A percentile compares a stretch with the other conserved stretches of the same genome.
Conservation (phyloP, 2,888 invertebrate genomes). For the Ophraella communa region DNA sequence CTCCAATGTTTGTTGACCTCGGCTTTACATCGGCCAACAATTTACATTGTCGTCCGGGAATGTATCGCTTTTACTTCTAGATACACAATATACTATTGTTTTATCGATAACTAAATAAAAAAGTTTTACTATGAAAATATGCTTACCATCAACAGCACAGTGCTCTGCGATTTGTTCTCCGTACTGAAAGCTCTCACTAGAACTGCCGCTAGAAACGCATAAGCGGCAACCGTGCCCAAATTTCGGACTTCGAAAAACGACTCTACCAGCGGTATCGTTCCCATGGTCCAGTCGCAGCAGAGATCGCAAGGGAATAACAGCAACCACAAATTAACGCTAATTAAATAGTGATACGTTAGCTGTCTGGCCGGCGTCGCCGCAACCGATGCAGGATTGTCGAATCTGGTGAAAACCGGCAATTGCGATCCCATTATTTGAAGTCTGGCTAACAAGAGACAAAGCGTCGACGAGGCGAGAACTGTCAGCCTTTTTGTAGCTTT, state of each 20-base stretch:
- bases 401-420: constrained; percentile 94
- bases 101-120: not conserved
- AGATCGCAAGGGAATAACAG: constrained; percentile 87
- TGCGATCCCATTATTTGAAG: constrained; percentile 96
- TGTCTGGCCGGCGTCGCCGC: constrained; percentile 83
- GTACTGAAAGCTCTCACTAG: constrained; percentile 65
- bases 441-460: constrained; percentile 80
- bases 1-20: too few relatives aligned
- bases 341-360: constrained; percentile 90
- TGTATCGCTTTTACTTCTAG: too few relatives aligned
- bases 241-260: constrained; percentile 83
- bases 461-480: constrained; percentile 80
- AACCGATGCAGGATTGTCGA: constrained; percentile 96
- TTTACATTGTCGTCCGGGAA: too few relatives aligned
- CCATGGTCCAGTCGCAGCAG: constrained; percentile 99
- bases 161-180: constrained; percentile 68
- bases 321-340: constrained; percentile 89
- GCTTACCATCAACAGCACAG: constrained; percentile 73
- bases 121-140: not conserved
- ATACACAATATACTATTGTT: too few relatives aligned
- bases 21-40: too few relatives aligned
- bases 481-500: constrained; percentile 78
- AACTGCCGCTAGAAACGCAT: constrained; percentile 66
- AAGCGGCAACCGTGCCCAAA: constrained; percentile 76
- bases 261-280: constrained; percentile 85